Base-by-base conservation (phyloP, 1,140 invertebrate genomes). In the Pantala flavescens region DNA sequence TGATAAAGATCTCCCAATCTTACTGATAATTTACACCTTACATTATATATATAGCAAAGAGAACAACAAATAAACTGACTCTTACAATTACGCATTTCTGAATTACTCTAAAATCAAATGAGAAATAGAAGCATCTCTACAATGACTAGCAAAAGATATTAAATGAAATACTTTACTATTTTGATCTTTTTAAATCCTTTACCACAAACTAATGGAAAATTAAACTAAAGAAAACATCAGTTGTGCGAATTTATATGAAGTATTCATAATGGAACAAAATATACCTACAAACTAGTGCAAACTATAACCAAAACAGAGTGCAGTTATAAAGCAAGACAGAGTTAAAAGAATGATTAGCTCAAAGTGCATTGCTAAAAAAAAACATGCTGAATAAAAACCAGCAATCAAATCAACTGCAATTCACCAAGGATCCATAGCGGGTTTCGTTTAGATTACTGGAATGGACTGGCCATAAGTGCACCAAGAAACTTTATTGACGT, bases 301-400 rank as follows among this genome's bases (percentile, higher is more conserved):
- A 63, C 49, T 63, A 63, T 19, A 7, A 63, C n/a, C 49, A 63
- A 63, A 63, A 19, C 49, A 63, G 28, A 36, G 49, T 63, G 49
- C 49, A 63, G 49, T 63, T 63, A 63, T 21, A 63, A 63, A 63
- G 49, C 49, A 63, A 63, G n/a, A 16, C 49, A 63, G n/a, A 63
- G n/a, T 63, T 63, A 21, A 63, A 63, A 19, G 49, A 63, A 63
- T 63, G 49, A 63, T 16, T 16, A 63, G 49, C 49, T 63, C n/a
- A 63, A 21, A 63, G 49, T 63, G 49, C 49, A 63, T 19, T 21
- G n/a, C 49, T 63, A 63, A 19, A 63, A 63, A 19, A 63, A 21
- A 63, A 3, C 49, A 63, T 63, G 49, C 49, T 16, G n/a, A 63
- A 63, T 19, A 1, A 19, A 36, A 63, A 63, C 14, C 49, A 63